Conservation (phyloP, 1,140 invertebrate genomes). For the Antheraea pernyi region DNA sequence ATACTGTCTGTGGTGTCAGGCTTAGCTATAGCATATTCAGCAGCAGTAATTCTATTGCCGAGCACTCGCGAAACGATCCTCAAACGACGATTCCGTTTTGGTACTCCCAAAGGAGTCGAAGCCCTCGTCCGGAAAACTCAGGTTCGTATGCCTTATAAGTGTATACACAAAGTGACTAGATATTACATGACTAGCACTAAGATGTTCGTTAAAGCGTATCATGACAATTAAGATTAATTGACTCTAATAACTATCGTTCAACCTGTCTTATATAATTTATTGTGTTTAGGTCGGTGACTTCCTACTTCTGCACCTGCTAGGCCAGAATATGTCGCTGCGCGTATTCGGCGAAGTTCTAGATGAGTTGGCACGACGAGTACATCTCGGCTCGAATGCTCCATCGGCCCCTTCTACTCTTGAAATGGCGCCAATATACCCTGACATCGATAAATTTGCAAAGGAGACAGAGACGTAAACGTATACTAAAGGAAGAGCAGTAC, state of each 20-base stretch:
- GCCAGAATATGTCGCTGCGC: constrained; percentile 91
- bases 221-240: constrained; percentile 6
- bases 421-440: constrained; percentile 91
- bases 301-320: constrained; percentile 88
- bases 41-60: constrained; percentile 88
- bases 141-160: constrained; percentile 68
- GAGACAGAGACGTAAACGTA: constrained; percentile 88
- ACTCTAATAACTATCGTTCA: not conserved
- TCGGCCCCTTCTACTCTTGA: constrained; percentile 91
- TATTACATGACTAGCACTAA: not conserved
- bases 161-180: not conserved
- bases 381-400: constrained; percentile 86
- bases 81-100: constrained; percentile 87
- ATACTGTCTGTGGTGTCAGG: constrained; percentile 88
- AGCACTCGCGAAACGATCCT: constrained; percentile 89
- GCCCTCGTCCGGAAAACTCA: constrained; percentile 88
- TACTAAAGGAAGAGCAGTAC: constrained; percentile 11
- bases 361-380: constrained; percentile 82
- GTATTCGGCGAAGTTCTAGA: constrained; percentile 88
- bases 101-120: constrained; percentile 84
- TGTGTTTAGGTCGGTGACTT: constrained; percentile 88
- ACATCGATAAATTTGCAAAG: constrained; percentile 87
- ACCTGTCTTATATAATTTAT: not conserved
- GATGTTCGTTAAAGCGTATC: not conserved
- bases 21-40: constrained; percentile 89